These are phyloP conservation scores for Gobiocypris rarus DNA, from an alignment of 2,113 vertebrate species.

Conservation along the genomic window DNA sequence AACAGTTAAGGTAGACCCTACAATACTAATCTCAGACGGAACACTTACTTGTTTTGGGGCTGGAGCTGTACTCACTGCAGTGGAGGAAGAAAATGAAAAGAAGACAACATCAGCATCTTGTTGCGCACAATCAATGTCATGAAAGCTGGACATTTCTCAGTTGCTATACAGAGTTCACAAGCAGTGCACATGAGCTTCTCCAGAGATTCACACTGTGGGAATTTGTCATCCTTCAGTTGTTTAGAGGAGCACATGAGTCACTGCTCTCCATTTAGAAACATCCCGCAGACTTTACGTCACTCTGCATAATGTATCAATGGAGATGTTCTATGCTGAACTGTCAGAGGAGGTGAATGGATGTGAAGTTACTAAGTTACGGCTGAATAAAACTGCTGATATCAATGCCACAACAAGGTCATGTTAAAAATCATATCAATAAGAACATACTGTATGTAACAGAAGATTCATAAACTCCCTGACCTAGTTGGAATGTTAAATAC, in stretches of 20 bases:
- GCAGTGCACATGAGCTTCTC: slow-evolving; percentile 21
- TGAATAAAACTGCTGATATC: neutral
- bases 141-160: slow-evolving; percentile 10
- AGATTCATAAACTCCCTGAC: neutral
- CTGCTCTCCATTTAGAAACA: slow-evolving; percentile 17
- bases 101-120: neutral
- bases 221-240: slow-evolving; percentile 34
- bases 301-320: slow-evolving; percentile 27
- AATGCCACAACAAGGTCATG: neutral
- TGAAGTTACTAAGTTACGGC: neutral
- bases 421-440: neutral
- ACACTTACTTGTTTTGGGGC: slow-evolving; percentile 89
- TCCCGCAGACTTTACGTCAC: slow-evolving; percentile 11
- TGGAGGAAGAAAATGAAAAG: slow-evolving; percentile 40
- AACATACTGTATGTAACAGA: neutral
- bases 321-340: neutral
- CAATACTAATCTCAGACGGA: neutral
- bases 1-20: neutral
- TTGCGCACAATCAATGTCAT: neutral
- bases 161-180: slow-evolving; percentile 17
- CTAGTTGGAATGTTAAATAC: neutral
- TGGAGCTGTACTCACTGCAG: slow-evolving; percentile 94
- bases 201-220: neutral
- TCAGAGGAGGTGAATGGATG: slow-evolving; percentile 18
- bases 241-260: slow-evolving; percentile 43